Evolutionary conservation across 2,888 invertebrate genomes (phyloP).

Genomic region (Bembecia ichneumoniformis): DNA sequence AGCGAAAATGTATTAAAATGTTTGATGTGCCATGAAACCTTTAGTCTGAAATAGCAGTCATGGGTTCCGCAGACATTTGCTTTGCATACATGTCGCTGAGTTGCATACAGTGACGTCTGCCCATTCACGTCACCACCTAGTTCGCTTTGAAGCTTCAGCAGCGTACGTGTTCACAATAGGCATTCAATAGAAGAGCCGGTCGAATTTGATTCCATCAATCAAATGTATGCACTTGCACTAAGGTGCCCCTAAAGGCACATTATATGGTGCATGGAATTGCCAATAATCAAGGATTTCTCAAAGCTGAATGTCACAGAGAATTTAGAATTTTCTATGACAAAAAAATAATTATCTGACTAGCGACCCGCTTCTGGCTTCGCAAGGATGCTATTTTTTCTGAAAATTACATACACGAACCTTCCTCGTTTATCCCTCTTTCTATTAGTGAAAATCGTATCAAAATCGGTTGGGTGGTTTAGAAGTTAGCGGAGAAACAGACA

Average conservation of each 20-base stretch:
- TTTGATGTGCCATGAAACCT: neutral
- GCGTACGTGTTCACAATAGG: slow-evolving; percentile 50
- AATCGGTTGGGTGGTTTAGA: too few species aligned
- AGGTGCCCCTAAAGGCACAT: slow-evolving; percentile 4
- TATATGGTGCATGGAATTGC: slow-evolving; percentile 2
- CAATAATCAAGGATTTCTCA: too few species aligned
- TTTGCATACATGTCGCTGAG: neutral
- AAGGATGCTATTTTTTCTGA: too few species aligned
- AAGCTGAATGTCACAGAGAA: too few species aligned
- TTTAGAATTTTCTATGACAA: too few species aligned
- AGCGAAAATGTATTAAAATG: too few species aligned
- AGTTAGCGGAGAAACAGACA: too few species aligned
- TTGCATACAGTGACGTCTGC: slow-evolving; percentile 10
- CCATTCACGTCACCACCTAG: slow-evolving; percentile 47
- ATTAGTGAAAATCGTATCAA: too few species aligned
- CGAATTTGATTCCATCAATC: slow-evolving; percentile 43
- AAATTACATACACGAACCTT: too few species aligned
- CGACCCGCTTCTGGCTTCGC: too few species aligned
- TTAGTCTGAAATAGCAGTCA: neutral
- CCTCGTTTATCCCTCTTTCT: too few species aligned
- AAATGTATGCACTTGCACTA: slow-evolving; percentile 15
- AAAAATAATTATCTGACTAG: too few species aligned
- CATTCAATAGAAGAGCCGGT: slow-evolving; percentile 30
- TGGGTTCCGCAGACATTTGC: neutral
- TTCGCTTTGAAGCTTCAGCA: slow-evolving; percentile 18